phyloP scores from a whole-genome alignment of 2,888 invertebrate genomes.

The Protodeltote pygarga region DNA sequence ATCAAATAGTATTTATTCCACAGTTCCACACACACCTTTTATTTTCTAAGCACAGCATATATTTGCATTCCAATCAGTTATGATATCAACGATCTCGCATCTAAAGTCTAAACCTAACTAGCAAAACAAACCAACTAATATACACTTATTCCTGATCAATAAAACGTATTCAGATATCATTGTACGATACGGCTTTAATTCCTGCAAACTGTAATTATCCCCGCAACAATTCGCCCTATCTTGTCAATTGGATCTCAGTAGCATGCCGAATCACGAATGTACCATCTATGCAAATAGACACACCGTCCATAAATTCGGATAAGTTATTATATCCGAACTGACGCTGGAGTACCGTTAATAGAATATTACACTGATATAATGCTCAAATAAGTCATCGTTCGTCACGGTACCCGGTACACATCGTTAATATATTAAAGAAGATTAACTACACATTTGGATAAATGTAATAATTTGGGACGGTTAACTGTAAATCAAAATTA shows the following conservation, averaged over 20 bases:
- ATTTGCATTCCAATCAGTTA: too few relatives aligned
- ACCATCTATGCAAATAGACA: constrained; percentile 60
- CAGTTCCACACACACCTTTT: too few relatives aligned
- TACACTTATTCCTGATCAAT: constrained; percentile 10
- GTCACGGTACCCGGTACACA: constrained; percentile 60
- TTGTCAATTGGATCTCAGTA: constrained; percentile 26
- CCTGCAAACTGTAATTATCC: constrained; percentile 27
- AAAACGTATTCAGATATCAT: constrained; percentile 10
- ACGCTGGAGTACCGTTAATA: constrained; percentile 71
- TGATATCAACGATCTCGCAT: too few relatives aligned
- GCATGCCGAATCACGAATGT: constrained; percentile 24
- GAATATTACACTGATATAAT: constrained; percentile 69
- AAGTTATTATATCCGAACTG: constrained; percentile 60
- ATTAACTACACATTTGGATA: constrained; percentile 37
- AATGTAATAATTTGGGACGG: constrained; percentile 30
- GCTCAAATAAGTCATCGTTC: constrained; percentile 72
- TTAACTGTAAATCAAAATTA: constrained; percentile 32
- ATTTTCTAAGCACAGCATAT: too few relatives aligned
- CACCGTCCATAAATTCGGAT: constrained; percentile 63
- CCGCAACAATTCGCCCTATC: constrained; percentile 16
- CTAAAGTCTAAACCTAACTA: not conserved
- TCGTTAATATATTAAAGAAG: constrained; percentile 47
- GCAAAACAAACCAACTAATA: not conserved
- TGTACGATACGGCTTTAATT: constrained; percentile 19
- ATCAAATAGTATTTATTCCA: too few relatives aligned